These are phyloP conservation scores for Yponomeuta sedellus DNA, from an alignment of 2,888 invertebrate species.

Conservation along the genomic window DNA sequence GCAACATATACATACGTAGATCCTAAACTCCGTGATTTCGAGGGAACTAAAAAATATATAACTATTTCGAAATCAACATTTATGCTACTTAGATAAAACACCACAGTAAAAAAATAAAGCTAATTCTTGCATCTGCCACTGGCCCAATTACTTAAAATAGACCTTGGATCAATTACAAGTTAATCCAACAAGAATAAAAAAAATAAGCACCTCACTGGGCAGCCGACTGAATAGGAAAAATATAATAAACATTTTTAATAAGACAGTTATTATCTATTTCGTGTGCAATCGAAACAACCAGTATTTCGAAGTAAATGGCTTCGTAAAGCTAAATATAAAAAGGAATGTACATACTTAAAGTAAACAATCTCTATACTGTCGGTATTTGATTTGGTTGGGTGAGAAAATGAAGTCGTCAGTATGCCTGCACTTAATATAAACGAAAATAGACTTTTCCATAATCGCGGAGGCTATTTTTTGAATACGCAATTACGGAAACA, in stretches of 20 bases:
- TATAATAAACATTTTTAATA: neutral
- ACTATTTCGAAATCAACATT: neutral
- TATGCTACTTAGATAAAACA: neutral
- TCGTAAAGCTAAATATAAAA: neutral
- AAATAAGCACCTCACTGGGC: neutral
- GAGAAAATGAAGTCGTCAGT: neutral
- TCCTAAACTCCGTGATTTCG: neutral
- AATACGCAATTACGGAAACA: no score
- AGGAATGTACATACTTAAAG: neutral
- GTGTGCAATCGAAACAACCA: neutral
- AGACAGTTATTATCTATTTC: neutral
- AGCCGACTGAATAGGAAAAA: neutral
- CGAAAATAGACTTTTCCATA: neutral
- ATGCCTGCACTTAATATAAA: neutral
- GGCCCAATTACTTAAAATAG: neutral
- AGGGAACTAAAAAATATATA: neutral
- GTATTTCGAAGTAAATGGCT: neutral
- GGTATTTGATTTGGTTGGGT: neutral
- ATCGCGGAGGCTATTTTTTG: neutral
- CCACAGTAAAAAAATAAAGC: neutral
- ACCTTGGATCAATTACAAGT: neutral
- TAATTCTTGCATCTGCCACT: neutral
- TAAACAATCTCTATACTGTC: neutral
- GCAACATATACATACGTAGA: constrained; percentile 52
- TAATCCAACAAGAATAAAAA: neutral